Evolutionary conservation across 2,113 vertebrate species (phyloP), one percentile per base, ranked within the genome.

Genomic region (Cynopterus brachyotis): DNA sequence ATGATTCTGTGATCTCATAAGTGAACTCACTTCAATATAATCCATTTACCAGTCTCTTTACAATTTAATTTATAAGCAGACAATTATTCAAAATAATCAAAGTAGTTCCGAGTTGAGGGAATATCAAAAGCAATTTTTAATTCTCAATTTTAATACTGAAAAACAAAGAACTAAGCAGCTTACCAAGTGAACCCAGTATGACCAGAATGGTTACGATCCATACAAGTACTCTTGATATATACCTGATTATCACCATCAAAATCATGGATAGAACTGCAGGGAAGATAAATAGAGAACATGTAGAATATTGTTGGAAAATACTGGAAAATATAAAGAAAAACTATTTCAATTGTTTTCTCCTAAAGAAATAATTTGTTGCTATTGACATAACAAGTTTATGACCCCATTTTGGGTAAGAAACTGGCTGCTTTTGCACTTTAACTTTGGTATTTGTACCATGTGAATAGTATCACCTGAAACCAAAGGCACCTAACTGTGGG

Each of bases 241-340:
- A 99, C 57, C 99, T 99, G 94, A 99, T 99, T 98, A 99, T 99
- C 96, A 99, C 98, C 99, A 99, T 99, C 98, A 99, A 98, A 98
- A 99, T 98, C 99, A 99, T 99, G 89, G 99, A 99, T 40, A 99
- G 98, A 97, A 99, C 99, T 99, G 98, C 45, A 98, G 94, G 80
- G 87, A 96, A 98, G 93, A 97, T 55, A 94, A 98, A 98, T 12
- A 98, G 6, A 98, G 75, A 97, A 97, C 92, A 98, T 70, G 55
- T 5, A 96, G 69, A 96, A 66, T 37, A 97, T 98, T 97, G 98
- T 73, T 97, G 95, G 55, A 96, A 94, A 92, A 53, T 89, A 81
- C 32, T 95, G 60, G 8, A 96, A 30, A 95, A 24, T 17, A 73
- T 16, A 70, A 93, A 96, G 59, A 93, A 30, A 96, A 95, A 89